Evolutionary conservation across 1,140 invertebrate genomes (phyloP), one percentile per base, ranked within the genome.

Genomic region (Procambarus clarkii): DNA sequence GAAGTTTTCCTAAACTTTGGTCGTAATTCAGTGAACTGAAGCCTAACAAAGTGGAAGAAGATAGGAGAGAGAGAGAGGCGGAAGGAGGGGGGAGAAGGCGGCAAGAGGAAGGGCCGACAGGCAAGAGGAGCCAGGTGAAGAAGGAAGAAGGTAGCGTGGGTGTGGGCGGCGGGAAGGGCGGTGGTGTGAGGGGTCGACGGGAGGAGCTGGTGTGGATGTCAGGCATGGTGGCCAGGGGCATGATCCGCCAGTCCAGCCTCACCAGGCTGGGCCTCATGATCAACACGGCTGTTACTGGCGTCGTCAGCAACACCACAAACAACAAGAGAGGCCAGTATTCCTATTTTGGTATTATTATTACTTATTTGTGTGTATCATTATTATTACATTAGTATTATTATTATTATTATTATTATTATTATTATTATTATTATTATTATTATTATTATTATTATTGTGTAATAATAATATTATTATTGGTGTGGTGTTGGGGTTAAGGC

Each of bases 191-290:
- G 45, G 88, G 88, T 11, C 71, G 88, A 18, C n/a, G 81, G 50
- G 82, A 85, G 71, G 88, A 91, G 58, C 54, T 91, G 88, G 88
- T 91, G 88, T 90, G 88, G 88, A 90, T 90, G 88, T 90, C 88
- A 24, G 88, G 88, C 92, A 95, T 95, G 93, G 94, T 95, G 93
- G 94, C 95, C 93, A 94, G 95, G 93, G 93, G 95, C 93, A 96
- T 96, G 93, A 96, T 96, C 94, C 95, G 96, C 86, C 96, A 96
- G 94, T 96, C 96, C 82, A 96, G 96, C 94, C 95, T 96, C 94
- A 96, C 96, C 50, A 96, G 96, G 94, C 95, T 96, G 89, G 96
- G 96, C n/a, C 95, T 95, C 91, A 96, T 96, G 95, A 95, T 96
- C 87, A 96, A 96, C 93, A 96, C 96, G 76, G 96, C 96, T 85